Conservation (phyloP, 2,797 vertebrate species). For the Podarcis lilfordi region DNA sequence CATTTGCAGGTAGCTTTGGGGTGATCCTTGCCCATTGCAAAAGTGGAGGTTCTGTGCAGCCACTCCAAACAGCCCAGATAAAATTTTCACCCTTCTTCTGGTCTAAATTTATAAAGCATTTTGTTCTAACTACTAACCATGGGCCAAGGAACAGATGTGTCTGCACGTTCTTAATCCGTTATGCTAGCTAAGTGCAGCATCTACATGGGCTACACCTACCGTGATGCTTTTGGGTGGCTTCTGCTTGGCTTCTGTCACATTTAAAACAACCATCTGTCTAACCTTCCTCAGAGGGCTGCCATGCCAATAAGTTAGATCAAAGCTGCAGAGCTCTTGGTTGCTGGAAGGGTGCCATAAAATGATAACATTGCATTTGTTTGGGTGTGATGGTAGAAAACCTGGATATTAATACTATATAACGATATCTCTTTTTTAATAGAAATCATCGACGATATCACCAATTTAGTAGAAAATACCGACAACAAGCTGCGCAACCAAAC, state of each 20-base stretch:
- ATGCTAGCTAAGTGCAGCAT: background rate
- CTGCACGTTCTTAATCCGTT: background rate
- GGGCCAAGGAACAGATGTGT: background rate
- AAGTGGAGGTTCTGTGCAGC: background rate
- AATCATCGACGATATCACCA: conserved; percentile 94
- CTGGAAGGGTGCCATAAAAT: background rate
- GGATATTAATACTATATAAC: background rate
- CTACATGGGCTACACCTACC: background rate
- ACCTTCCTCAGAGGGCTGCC: background rate
- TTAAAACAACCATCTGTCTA: background rate
- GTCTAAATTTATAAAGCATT: background rate
- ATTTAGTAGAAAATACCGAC: conserved; percentile 94
- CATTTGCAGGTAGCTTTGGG: background rate
- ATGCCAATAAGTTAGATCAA: background rate
- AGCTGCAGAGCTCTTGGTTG: background rate
- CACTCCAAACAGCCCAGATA: background rate
- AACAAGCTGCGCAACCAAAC: conserved; percentile 87
- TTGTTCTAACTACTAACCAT: background rate
- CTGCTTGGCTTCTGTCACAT: background rate
- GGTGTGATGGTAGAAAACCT: background rate
- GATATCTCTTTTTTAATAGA: conserved; percentile 76
- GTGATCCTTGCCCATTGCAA: background rate
- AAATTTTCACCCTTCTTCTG: background rate
- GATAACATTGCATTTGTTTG: background rate
- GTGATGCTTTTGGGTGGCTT: background rate